Evolutionary conservation across 2,888 invertebrate genomes (phyloP).

Genomic region (Seira musarum): DNA sequence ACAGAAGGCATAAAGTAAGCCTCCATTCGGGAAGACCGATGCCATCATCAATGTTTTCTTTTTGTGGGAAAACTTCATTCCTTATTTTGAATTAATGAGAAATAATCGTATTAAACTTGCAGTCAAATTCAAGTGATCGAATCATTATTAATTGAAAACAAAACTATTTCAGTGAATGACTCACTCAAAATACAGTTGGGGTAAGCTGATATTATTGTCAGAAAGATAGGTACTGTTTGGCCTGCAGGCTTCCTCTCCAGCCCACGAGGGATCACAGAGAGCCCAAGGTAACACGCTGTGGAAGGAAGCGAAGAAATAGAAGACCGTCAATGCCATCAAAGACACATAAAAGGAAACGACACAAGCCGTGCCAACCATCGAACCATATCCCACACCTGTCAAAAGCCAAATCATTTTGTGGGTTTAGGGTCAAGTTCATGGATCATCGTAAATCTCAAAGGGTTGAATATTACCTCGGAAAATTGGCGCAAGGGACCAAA

Average conservation of each 20-base stretch:
- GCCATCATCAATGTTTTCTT: conserved; percentile 65
- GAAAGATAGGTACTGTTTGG: conserved; percentile 55
- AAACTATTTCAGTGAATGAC: conserved; percentile 18
- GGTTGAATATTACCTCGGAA: conserved; percentile 64
- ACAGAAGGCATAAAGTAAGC: conserved; percentile 79
- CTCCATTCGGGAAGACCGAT: conserved; percentile 68
- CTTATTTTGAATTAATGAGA: too few species aligned
- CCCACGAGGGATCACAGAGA: conserved; percentile 77
- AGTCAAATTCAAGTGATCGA: neutral
- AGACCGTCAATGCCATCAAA: conserved; percentile 81
- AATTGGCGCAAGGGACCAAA: conserved; percentile 73
- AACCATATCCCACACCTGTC: conserved; percentile 73
- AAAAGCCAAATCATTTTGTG: conserved; percentile 27
- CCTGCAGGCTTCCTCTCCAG: conserved; percentile 50
- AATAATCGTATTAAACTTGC: neutral
- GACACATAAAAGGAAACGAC: conserved; percentile 85
- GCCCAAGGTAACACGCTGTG: conserved; percentile 82
- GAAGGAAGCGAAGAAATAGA: conserved; percentile 83
- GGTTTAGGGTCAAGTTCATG: neutral
- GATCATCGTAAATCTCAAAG: neutral
- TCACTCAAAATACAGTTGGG: conserved; percentile 63
- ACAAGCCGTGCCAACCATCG: conserved; percentile 73
- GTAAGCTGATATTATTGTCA: conserved; percentile 57
- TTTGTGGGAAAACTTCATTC: conserved; percentile 56
- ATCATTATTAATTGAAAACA: neutral